Evolutionary conservation across 1,140 invertebrate genomes (phyloP), one percentile per base, ranked within the genome.

Genomic region (Pogonognathellus flavescens): DNA sequence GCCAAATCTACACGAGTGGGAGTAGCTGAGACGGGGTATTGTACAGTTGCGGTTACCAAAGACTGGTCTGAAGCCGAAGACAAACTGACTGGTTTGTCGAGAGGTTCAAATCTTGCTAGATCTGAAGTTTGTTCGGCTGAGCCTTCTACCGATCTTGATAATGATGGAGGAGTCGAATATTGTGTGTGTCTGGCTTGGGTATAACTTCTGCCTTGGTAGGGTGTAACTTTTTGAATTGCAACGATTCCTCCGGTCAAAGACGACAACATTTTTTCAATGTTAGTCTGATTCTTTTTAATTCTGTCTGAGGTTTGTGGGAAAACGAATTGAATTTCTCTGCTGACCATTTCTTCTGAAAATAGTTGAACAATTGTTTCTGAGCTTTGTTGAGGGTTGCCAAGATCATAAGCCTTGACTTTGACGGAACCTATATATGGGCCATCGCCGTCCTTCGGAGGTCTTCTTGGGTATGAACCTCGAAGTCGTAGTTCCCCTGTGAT

Each of bases 261-360:
- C 0, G 86, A 86, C 4, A 88, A 80, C 88, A 88, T 87, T 22
- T 85, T 76, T 53, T 88, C 88, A 62, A 87, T 85, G 4, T 62
- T 72, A 5, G 59, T 84, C 41, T 84, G 60, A 31, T 88, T 85
- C 20, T 84, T 83, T 10, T 80, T 41, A 13, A 88, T 87, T 72
- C 49, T 25, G 7, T 87, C 84, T 1, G 88, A 70, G 14, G 57
- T 52, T 49, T 83, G 55, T 49, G 88, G 85, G 25, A 88, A 83
- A 5, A 88, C 59, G 49, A 88, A 88, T 70, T 87, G 86, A 55
- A 88, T 86, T 49, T 87, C 84, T 18, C 85, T 3, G 3, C 80
- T 70, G 25, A 88, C 50, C 66, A 88, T 85, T 41, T 88, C 88
- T 57, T 88, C 85, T 41, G 86, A 81, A 83, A 87, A 88, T 8